phyloP scores from a whole-genome alignment of 2,888 invertebrate genomes.

The Achlya flavicornis region DNA sequence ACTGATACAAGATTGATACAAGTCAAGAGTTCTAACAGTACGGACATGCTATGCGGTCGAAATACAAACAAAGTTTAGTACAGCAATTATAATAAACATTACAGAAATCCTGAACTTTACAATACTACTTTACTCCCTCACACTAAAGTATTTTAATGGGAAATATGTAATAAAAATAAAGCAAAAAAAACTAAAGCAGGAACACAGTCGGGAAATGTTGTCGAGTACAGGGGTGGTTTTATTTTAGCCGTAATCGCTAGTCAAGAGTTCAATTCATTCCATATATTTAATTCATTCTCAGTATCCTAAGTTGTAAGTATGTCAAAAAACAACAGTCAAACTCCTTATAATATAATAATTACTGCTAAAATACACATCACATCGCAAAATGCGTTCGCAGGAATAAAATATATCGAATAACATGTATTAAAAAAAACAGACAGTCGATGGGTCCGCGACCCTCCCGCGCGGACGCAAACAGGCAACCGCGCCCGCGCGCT shows the following conservation, averaged over 20 bases:
- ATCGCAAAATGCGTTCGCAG: slow-evolving; percentile 92
- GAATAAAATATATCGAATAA: slow-evolving; percentile 91
- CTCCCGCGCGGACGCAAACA: slow-evolving; percentile 78
- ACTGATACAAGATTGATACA: slow-evolving; percentile 83
- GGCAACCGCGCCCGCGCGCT: slow-evolving; percentile 80
- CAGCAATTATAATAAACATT: slow-evolving; percentile 79
- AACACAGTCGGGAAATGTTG: slow-evolving; percentile 82
- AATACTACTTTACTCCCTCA: slow-evolving; percentile 81
- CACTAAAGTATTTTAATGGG: slow-evolving; percentile 81
- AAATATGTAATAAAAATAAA: slow-evolving; percentile 81
- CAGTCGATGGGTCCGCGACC: slow-evolving; percentile 71
- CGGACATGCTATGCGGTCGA: slow-evolving; percentile 79
- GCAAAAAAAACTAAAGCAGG: slow-evolving; percentile 83
- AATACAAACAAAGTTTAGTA: slow-evolving; percentile 79
- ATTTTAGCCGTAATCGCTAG: slow-evolving; percentile 78
- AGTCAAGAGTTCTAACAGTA: slow-evolving; percentile 80
- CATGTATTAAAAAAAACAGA: slow-evolving; percentile 85
- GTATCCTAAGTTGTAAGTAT: slow-evolving; percentile 83
- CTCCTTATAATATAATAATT: slow-evolving; percentile 84
- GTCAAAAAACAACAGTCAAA: slow-evolving; percentile 85
- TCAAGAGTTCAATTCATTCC: slow-evolving; percentile 71
- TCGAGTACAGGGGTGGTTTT: slow-evolving; percentile 77
- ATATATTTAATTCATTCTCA: slow-evolving; percentile 66
- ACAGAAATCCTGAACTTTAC: slow-evolving; percentile 81
- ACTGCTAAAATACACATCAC: slow-evolving; percentile 85